Base-by-base conservation (phyloP, 2,113 vertebrate species). In the Lycaon pictus region DNA sequence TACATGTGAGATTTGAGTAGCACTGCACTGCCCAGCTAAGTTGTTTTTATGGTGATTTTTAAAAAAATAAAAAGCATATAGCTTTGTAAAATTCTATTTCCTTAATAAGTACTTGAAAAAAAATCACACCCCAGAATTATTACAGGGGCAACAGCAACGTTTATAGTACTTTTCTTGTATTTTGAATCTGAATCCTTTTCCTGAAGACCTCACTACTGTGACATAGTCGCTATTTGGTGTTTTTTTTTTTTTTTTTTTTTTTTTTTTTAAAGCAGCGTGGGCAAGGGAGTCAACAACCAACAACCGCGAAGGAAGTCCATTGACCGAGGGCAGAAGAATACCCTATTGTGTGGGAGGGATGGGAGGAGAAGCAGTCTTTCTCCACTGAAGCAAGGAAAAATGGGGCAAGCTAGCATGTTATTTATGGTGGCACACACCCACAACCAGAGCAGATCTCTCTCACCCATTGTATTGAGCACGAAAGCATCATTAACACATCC, bases 401-500 rank as follows among this genome's bases (percentile, higher is more conserved):
- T 0, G 7, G 65, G 79, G 8, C 37, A 32, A 58, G 83, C 83
- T 55, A 55, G 74, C 65, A 53, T 25, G 16, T 93, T 94, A 87
- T 85, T 82, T 60, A 91, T 0, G 32, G 85, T 35, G 25, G 51
- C 23, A 88, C 60, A 90, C 10, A n/a, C 10, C 23, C 90, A 88
- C 67, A 62, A 92, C 56, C 22, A 91, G 13, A 74, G 84, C 0
- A 1, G 72, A 63, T 27, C 95, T 89, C 77, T 93, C 93, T 71
- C 51, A 12, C 37, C 93, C 23, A 1, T 15, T 81, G 71, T 25
- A 12, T 0, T 56, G n/a, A 76, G 62, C 53, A 51, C 22, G 51
- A 71, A 48, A 91, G 65, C 53, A 94, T 92, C 90, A 80, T 93
- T 96, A 97, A 93, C 22, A 86, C 22, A n/a, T 80, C 53, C 84